Evolutionary conservation across 2,113 vertebrate genomes (phyloP).

Genomic region (Calypte anna): DNA sequence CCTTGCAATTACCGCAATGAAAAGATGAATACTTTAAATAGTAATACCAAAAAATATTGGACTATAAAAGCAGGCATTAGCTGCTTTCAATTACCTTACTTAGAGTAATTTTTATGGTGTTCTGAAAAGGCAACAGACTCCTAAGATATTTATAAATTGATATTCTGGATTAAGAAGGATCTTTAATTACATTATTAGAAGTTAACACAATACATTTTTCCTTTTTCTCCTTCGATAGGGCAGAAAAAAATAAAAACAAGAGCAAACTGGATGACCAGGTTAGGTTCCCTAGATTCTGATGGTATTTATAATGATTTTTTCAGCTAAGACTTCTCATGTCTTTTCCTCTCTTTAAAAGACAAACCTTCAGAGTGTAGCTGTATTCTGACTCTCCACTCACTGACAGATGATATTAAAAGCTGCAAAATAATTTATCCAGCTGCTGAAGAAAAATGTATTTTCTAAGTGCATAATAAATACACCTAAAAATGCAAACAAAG

Average conservation of each 20-base stretch:
- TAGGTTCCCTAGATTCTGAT: background rate
- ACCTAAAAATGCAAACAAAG: background rate
- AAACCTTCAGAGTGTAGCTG: background rate
- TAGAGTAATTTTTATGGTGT: background rate
- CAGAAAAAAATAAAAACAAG: background rate
- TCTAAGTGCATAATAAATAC: background rate
- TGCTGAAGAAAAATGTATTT: background rate
- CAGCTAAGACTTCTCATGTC: background rate
- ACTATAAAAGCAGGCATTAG: background rate
- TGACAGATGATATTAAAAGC: background rate
- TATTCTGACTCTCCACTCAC: background rate
- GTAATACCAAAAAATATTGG: background rate
- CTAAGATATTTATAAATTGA: slow-evolving; percentile 20
- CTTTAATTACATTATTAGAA: slow-evolving; percentile 26
- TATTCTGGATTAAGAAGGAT: slow-evolving; percentile 25
- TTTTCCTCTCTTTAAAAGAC: background rate
- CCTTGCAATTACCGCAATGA: slow-evolving; percentile 24
- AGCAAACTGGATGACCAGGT: background rate
- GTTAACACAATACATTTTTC: slow-evolving; percentile 7
- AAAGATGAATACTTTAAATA: slow-evolving; percentile 21
- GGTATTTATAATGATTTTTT: background rate
- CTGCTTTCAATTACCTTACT: slow-evolving; percentile 1
- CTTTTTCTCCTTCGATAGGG: background rate
- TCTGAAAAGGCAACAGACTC: slow-evolving; percentile 5
- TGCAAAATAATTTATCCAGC: background rate